Percentiles rank a stretch among this genome's conserved stretches.
Evolutionary conservation across 2,113 vertebrate genomes (phyloP).

Genomic region (Ochotona curzoniae): DNA sequence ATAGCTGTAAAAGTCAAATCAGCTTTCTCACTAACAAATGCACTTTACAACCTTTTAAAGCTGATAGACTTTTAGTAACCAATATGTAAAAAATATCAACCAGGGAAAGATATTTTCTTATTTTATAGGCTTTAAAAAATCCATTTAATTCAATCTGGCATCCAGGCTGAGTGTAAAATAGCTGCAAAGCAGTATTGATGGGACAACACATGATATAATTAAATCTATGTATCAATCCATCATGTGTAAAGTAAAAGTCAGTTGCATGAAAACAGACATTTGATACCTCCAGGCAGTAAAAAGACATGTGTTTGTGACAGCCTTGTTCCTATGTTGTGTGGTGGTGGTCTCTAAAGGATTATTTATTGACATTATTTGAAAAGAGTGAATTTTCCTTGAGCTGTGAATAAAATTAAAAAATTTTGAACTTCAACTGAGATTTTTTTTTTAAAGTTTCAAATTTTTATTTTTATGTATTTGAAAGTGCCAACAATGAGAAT

Average conservation of each 20-base stretch:
- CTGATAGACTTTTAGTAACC: conserved; percentile 77
- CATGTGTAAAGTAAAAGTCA: conserved; percentile 75
- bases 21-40: conserved; percentile 75
- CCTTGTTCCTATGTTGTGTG: neutral
- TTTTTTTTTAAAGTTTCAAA: too few species aligned
- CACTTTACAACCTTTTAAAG: conserved; percentile 75
- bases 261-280: conserved; percentile 40
- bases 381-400: neutral
- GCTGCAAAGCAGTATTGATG: conserved; percentile 76
- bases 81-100: conserved; percentile 80
- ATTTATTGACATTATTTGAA: conserved; percentile 2
- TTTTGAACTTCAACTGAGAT: neutral
- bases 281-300: neutral
- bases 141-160: conserved; percentile 82
- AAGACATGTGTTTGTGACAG: neutral
- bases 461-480: too few species aligned
- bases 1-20: conserved; percentile 77
- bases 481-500: too few species aligned
- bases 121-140: conserved; percentile 78
- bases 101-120: conserved; percentile 77
- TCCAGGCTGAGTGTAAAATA: conserved; percentile 79
- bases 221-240: conserved; percentile 78
- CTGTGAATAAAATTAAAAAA: neutral
- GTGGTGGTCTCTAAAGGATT: neutral
- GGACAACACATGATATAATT: conserved; percentile 73